Evolutionary conservation across 2,113 vertebrate species (phyloP), one percentile per base, ranked within the genome.

Genomic region (Burhinus bistriatus): DNA sequence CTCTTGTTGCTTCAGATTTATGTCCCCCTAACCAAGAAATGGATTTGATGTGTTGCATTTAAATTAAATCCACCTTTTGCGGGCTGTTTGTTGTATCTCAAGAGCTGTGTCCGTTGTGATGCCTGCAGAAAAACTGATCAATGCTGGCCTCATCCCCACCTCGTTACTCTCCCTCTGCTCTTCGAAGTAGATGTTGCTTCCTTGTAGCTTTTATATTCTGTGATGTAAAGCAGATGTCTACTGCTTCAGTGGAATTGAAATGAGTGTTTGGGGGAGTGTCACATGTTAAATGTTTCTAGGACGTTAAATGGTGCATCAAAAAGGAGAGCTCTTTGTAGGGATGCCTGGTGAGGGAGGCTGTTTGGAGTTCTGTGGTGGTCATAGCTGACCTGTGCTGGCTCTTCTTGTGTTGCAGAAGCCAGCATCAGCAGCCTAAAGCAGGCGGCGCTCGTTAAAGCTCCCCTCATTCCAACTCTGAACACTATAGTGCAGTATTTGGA

Each of bases 361-460:
- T 18, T 38, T 3, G 61, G 9, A 8, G 45, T 45, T 36, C 42
- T 45, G 29, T 13, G 52, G 30, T 45, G 71, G 29, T 19, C 3
- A 0, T 6, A 17, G 52, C 58, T 89, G 82, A 83, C 29, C 44
- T 27, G 76, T 1, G 1, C 29, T 38, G 58, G 5, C 23, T 94
- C 26, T 85, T 94, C 57, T 75, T 86, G 29, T 47, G 1, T 96
- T 95, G 75, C 98, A 99, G 99, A 99, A 96, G 99, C 99, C 78
- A 99, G 99, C 90, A 99, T 99, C 70, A 99, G 98, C 96, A 99
- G 99, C 86, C 97, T 99, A 91, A 99, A 99, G 57, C 99, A 99
- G 95, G 99, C 99, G 4, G 99, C 99, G 0, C 97, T 99, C 25
- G 98, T 99, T 59, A 99, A 99, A 95, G 99, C 99, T 0, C 99